Conservation (phyloP, 64 coral and sea anemone genomes). For the Dendrophyllia cribrosa region DNA sequence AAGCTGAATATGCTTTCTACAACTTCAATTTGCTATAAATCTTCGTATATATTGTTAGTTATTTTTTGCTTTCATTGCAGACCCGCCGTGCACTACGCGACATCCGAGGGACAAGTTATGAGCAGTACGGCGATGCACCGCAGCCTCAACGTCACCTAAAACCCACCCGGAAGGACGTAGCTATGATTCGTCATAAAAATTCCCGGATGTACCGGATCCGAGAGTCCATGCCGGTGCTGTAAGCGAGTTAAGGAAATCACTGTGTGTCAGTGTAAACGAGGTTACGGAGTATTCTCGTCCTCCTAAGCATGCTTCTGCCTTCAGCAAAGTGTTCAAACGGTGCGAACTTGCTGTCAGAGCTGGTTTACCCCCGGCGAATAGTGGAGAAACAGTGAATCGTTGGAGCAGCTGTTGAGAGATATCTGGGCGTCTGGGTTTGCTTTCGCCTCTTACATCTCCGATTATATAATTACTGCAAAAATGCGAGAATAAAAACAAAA, state of each 20-base stretch:
- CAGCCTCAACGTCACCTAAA: slow-evolving; percentile 16
- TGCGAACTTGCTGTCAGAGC: slow-evolving; percentile 61
- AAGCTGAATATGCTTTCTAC: background rate
- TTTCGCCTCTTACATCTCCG: slow-evolving; percentile 71
- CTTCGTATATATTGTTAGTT: background rate
- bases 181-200: slow-evolving; percentile 81
- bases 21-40: background rate
- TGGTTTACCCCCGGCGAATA: slow-evolving; percentile 41
- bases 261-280: slow-evolving; percentile 56
- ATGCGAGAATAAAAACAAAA: no score
- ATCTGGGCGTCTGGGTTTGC: slow-evolving; percentile 84
- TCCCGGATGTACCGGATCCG: slow-evolving; percentile 25
- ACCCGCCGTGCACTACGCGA: slow-evolving; percentile 72
- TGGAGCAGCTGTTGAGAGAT: slow-evolving; percentile 70
- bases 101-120: slow-evolving; percentile 70
- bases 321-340: slow-evolving; percentile 78
- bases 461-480: background rate
- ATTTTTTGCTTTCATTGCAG: slow-evolving; percentile 12
- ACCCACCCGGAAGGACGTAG: slow-evolving; percentile 68
- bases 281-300: slow-evolving; percentile 90
- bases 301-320: slow-evolving; percentile 59
- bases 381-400: slow-evolving; percentile 50
- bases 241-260: slow-evolving; percentile 55
- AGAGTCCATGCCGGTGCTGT: background rate
- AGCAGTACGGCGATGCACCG: slow-evolving; percentile 61